Conservation (phyloP, 2,113 vertebrate genomes). For the Myiozetetes cayanensis region DNA sequence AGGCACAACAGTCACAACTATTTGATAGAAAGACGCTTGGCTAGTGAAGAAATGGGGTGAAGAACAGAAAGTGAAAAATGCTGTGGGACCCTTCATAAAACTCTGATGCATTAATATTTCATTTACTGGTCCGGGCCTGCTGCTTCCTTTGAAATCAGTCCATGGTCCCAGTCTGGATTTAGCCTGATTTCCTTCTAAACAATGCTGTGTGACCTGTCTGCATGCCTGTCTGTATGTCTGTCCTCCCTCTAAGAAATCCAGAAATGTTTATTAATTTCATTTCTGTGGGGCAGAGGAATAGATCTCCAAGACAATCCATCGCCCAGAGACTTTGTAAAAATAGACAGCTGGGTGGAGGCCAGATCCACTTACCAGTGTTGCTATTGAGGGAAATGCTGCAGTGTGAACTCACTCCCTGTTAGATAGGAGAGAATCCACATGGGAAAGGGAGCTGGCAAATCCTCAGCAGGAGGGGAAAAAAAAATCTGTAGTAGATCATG, state of each 20-base stretch:
- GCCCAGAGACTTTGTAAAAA: neutral
- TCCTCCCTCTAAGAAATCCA: neutral
- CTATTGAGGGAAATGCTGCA: neutral
- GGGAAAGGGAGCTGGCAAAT: neutral
- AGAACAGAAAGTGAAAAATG: neutral
- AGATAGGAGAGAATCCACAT: neutral
- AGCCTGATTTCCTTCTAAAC: neutral
- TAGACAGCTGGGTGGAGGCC: accelerated
- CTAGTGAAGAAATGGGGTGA: neutral
- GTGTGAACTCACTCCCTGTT: neutral
- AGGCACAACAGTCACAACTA: neutral
- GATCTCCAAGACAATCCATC: neutral
- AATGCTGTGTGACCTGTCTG: neutral
- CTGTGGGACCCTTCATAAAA: neutral
- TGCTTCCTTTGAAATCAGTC: neutral
- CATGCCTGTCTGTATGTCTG: neutral
- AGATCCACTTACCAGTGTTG: neutral
- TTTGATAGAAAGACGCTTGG: neutral
- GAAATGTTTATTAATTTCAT: neutral
- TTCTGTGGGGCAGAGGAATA: neutral
- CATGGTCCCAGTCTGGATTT: neutral
- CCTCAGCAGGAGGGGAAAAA: neutral
- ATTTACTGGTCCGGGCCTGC: neutral
- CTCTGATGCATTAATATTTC: neutral
- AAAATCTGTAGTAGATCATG: neutral